A percentile compares a stretch with the other conserved stretches of the same genome.
phyloP scores from a whole-genome alignment of 2,113 vertebrate species.

The Grammomys surdaster region DNA sequence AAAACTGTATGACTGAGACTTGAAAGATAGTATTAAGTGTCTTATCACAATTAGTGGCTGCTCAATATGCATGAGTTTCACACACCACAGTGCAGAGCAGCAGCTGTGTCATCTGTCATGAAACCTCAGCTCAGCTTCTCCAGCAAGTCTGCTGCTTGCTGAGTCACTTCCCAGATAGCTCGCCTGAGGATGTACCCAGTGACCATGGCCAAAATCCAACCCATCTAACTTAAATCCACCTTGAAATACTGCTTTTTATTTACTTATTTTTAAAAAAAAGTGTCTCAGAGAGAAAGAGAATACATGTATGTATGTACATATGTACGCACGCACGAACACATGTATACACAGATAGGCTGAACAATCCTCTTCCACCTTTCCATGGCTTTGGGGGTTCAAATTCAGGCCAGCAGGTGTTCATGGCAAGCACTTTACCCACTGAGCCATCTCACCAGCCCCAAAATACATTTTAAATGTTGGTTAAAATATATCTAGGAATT shows the following conservation, averaged over 20 bases:
- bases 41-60: conserved; percentile 34
- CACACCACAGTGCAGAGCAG: neutral
- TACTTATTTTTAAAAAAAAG: no score
- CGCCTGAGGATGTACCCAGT: neutral
- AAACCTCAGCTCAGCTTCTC: neutral
- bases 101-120: neutral
- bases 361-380: neutral
- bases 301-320: no score
- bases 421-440: neutral
- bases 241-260: neutral
- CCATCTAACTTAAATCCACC: neutral
- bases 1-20: neutral
- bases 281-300: neutral
- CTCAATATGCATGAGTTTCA: neutral
- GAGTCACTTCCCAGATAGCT: conserved; percentile 3
- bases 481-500: neutral
- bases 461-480: neutral
- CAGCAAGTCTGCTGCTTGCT: neutral
- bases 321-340: neutral
- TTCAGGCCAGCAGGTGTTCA: neutral
- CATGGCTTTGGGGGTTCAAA: neutral
- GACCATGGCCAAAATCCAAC: neutral
- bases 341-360: neutral
- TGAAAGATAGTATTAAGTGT: conserved; percentile 16
- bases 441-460: neutral